Evolutionary conservation across 2,797 vertebrate species (phyloP).

Genomic region (Hippocampus kuda): DNA sequence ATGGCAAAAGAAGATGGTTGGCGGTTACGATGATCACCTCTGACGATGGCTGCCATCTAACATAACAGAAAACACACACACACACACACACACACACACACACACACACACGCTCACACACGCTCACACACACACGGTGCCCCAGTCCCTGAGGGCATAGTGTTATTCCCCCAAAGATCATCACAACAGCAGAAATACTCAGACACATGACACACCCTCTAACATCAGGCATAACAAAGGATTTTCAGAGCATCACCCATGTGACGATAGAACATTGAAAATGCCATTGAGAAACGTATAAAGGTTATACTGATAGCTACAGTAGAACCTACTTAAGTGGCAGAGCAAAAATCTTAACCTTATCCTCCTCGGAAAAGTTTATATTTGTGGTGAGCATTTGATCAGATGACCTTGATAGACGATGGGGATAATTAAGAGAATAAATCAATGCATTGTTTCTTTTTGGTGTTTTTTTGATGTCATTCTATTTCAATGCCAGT

Average conservation of each 20-base stretch:
- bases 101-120: slow-evolving; percentile 9
- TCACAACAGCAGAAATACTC: slow-evolving; percentile 39
- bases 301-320: not conserved
- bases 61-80: slow-evolving; percentile 8
- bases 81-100: slow-evolving; percentile 10
- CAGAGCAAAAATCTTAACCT: not conserved
- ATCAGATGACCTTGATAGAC: no score
- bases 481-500: no score
- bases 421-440: no score
- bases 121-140: slow-evolving; percentile 12
- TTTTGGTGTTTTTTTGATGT: no score
- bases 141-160: slow-evolving; percentile 39
- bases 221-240: slow-evolving; percentile 57
- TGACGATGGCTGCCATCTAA: slow-evolving; percentile 46
- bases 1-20: slow-evolving; percentile 43
- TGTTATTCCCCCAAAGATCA: slow-evolving; percentile 41
- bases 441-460: no score
- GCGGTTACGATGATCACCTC: slow-evolving; percentile 49
- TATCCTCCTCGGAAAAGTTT: no score
- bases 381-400: no score
- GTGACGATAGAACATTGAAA: slow-evolving; percentile 15
- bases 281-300: not conserved
- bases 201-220: slow-evolving; percentile 58
- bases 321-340: not conserved
- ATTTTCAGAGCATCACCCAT: slow-evolving; percentile 23